Conservation (phyloP, 1,140 invertebrate species). For the Drosophila rufa region DNA sequence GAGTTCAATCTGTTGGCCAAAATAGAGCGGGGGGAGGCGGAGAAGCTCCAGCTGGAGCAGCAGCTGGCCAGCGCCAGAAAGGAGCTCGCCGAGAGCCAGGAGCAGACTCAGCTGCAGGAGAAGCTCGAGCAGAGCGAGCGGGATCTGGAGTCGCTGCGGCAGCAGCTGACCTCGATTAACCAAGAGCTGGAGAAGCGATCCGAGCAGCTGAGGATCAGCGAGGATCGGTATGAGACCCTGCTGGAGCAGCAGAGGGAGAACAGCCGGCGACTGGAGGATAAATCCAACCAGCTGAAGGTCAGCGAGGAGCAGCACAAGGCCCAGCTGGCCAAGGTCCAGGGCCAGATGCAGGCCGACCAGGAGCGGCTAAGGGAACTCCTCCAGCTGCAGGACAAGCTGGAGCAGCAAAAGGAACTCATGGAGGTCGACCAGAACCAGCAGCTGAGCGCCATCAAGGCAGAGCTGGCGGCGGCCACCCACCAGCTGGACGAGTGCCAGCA, state of each 20-base stretch:
- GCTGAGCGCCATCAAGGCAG: constrained; percentile 8
- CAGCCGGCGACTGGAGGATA: constrained; percentile 24
- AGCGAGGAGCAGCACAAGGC: constrained; percentile 24
- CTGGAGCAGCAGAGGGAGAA: constrained; percentile 10
- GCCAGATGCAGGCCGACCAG: constrained; percentile 20
- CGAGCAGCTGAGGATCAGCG: constrained; percentile 1
- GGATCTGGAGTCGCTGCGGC: not conserved
- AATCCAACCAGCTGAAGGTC: constrained; percentile 6
- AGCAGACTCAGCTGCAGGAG: not conserved
- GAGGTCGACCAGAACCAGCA: constrained; percentile 29
- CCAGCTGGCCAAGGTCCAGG: constrained; percentile 13
- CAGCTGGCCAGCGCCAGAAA: not conserved
- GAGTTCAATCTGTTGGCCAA: not conserved
- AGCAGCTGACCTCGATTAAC: constrained; percentile 26
- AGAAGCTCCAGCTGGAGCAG: constrained; percentile 7
- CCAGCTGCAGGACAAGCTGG: constrained; percentile 35
- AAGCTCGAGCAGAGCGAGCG: not conserved
- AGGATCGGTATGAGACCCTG: constrained; percentile 12
- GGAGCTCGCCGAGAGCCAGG: constrained; percentile 6
- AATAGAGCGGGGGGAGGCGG: constrained; percentile 4
- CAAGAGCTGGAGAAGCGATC: constrained; percentile 50
- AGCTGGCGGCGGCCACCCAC: constrained; percentile 2
- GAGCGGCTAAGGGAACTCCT: constrained; percentile 18
- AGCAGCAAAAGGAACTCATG: constrained; percentile 40
- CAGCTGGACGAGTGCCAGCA: constrained; percentile 25